These are phyloP conservation scores for Aplochiton taeniatus DNA, from an alignment of 2,797 vertebrate species.

Conservation along the genomic window DNA sequence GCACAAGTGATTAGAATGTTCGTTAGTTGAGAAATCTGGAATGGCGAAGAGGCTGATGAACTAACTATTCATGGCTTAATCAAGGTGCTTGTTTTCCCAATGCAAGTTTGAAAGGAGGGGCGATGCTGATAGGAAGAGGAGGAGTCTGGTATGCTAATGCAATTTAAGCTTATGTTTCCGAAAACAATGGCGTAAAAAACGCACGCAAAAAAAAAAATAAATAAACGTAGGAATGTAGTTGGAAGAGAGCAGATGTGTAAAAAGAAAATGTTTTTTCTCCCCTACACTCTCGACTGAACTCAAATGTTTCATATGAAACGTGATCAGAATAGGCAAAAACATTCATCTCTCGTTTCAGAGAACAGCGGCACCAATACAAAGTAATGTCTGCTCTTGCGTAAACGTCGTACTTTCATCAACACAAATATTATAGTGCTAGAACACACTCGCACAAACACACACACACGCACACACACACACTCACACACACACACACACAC, in stretches of 20 bases:
- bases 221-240: slow-evolving; percentile 15
- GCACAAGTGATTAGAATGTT: slow-evolving; percentile 77
- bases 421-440: too few relatives aligned
- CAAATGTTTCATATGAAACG: slow-evolving; percentile 4
- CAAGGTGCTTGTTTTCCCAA: slow-evolving; percentile 82
- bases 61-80: slow-evolving; percentile 82
- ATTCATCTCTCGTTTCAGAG: too few relatives aligned
- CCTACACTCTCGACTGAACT: slow-evolving; percentile 25
- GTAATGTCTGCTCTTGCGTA: too few relatives aligned
- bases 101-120: slow-evolving; percentile 66
- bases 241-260: too few relatives aligned
- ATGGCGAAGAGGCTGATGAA: slow-evolving; percentile 76
- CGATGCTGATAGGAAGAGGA: slow-evolving; percentile 34
- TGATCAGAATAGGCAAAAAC: slow-evolving; percentile 1
- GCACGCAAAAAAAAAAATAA: slow-evolving; percentile 36
- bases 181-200: slow-evolving; percentile 66
- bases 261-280: not conserved
- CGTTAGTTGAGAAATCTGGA: slow-evolving; percentile 73
- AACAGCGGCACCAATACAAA: too few relatives aligned
- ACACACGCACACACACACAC: slow-evolving; percentile 18
- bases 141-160: slow-evolving; percentile 75
- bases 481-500: slow-evolving; percentile 20
- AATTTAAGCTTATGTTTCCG: slow-evolving; percentile 68
- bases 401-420: too few relatives aligned
- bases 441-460: not conserved